A percentile compares a stretch with the other conserved stretches of the same genome.
These are phyloP conservation scores for Dryocosmus kuriphilus DNA, from an alignment of 2,888 invertebrate species.

Conservation along the genomic window DNA sequence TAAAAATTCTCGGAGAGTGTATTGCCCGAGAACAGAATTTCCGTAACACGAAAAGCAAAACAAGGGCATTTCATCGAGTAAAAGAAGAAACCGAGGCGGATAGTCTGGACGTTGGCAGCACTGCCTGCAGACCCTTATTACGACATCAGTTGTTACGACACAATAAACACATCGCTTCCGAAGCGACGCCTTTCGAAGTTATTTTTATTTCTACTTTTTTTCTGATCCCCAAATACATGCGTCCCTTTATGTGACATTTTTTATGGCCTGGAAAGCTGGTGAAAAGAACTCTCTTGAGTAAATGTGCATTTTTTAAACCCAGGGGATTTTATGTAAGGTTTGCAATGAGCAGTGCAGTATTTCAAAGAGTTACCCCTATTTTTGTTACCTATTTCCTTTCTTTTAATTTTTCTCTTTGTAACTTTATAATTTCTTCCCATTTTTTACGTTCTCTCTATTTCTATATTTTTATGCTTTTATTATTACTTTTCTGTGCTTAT, in stretches of 20 bases:
- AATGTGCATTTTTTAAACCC: background rate
- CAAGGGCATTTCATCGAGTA: background rate
- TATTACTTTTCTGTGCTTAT: too few relatives aligned
- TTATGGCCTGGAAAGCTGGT: background rate
- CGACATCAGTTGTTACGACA: constrained; percentile 11
- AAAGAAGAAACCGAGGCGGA: background rate
- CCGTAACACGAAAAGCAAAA: background rate
- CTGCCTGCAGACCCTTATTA: background rate
- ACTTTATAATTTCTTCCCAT: too few relatives aligned
- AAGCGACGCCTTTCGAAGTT: background rate
- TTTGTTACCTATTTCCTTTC: background rate
- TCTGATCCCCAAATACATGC: background rate
- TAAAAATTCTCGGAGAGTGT: background rate
- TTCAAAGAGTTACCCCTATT: background rate
- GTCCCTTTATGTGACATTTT: background rate
- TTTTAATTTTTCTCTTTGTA: too few relatives aligned
- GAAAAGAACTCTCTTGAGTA: background rate
- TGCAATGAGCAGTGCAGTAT: background rate
- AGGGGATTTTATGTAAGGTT: background rate
- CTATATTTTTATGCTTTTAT: too few relatives aligned
- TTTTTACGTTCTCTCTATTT: too few relatives aligned
- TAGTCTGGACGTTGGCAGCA: background rate
- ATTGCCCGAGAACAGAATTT: background rate
- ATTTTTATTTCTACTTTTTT: background rate
- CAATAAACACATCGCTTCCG: constrained; percentile 1